Percentiles rank a stretch among this genome's conserved stretches.
Evolutionary conservation across 2,797 vertebrate species (phyloP).

Genomic region (Arremon brunneinucha): DNA sequence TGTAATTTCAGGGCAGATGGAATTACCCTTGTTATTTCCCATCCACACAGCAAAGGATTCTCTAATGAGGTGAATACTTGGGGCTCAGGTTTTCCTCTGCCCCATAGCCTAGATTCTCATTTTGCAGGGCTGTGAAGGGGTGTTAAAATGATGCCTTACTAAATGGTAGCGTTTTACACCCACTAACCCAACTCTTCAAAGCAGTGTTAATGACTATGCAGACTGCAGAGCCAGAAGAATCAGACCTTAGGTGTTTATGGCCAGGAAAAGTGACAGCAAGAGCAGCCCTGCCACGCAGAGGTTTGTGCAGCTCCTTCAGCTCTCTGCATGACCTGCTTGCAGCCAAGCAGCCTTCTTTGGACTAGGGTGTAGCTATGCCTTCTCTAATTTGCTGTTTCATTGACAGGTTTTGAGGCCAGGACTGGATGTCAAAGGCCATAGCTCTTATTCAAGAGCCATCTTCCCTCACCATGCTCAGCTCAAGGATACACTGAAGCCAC

Average conservation of each 20-base stretch:
- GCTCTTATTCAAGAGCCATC: not conserved
- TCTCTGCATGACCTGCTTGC: not conserved
- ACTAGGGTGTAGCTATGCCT: not conserved
- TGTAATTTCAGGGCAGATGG: not conserved
- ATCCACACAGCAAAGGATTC: not conserved
- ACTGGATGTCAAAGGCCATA: not conserved
- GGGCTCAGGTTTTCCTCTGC: not conserved
- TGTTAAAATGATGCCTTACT: not conserved
- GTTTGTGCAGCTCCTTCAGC: not conserved
- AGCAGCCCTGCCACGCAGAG: not conserved
- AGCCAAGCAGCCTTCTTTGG: not conserved
- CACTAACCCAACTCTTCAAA: not conserved
- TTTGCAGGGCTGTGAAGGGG: not conserved
- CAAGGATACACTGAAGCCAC: not conserved
- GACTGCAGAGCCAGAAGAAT: not conserved
- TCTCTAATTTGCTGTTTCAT: not conserved
- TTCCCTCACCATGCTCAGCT: not conserved
- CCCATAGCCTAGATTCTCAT: not conserved
- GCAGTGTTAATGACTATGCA: not conserved
- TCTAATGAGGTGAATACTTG: not conserved
- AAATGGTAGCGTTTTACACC: slow-evolving; percentile 17
- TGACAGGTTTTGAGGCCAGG: not conserved
- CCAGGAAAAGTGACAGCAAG: not conserved
- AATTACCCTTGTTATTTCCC: not conserved
- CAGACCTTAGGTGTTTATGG: not conserved